Base-by-base conservation (phyloP, 2,797 vertebrate genomes). In the Echiichthys vipera region DNA sequence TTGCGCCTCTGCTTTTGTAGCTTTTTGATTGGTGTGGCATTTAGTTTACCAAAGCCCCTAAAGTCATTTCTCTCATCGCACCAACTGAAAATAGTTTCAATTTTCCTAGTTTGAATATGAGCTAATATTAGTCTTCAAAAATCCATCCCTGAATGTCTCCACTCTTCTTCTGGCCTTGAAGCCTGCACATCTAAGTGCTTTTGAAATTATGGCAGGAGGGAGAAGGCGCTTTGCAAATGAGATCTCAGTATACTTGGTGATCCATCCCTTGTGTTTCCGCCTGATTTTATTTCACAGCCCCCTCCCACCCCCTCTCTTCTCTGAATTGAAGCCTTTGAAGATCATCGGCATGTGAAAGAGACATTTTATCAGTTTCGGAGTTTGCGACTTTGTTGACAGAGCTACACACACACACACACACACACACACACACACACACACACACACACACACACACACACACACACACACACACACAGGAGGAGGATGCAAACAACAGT, bases 41-140 rank as follows among this genome's bases (percentile, higher is more conserved):
- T 84, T 78, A 67, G 57, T 81, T 77, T 77, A 80, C 62, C 39
- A 86, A 71, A 80, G 63, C 56, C 65, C 73, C 66, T 64, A 1
- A 86, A 84, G 78, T 76, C 57, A 65, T 80, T 75, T 67, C 43
- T 80, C 49, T 79, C 67, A 51, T 49, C n/a, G 43, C 69, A 47
- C 18, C 63, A 13, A 63, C 73, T 78, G 75, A 71, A 90, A 84
- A 84, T 81, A 77, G 66, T 85, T 89, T 80, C 40, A 66, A 71
- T 87, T 86, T 81, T 51, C 57, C 50, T 69, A 55, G 68, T 78
- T 71, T 85, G 78, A 78, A 84, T 86, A 65, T 74, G 74, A 84
- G 81, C 84, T 89, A 92, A 89, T 88, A 89, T 90, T 90, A 91
- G 81, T 82, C 79, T 85, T 83, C 81, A 86, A 71, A 84, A 91